A percentile compares a stretch with the other conserved stretches of the same genome.
phyloP scores from a whole-genome alignment of 2,113 vertebrate species.

The Semnornis frantzii region DNA sequence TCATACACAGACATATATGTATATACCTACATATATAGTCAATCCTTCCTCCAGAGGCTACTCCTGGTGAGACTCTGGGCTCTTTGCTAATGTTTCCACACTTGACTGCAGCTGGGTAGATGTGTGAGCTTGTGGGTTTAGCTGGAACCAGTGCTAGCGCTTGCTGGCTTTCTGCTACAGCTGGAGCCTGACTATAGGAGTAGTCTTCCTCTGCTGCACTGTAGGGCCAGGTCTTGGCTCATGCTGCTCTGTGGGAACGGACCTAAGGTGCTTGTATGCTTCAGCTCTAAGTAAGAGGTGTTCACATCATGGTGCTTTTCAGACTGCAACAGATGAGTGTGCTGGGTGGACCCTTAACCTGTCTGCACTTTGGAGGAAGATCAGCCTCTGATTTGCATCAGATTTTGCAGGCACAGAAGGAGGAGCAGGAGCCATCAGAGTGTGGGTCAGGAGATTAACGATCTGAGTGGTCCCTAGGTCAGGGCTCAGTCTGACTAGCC shows the following conservation, averaged over 20 bases:
- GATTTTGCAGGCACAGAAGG: neutral
- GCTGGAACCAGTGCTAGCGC: neutral
- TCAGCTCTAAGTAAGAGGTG: neutral
- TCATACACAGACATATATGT: no score
- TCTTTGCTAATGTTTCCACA: neutral
- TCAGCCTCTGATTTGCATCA: neutral
- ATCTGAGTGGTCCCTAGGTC: neutral
- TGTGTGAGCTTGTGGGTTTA: neutral
- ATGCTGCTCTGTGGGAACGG: neutral
- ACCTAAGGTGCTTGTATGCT: rapidly evolving
- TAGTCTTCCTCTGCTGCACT: neutral
- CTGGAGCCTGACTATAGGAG: neutral
- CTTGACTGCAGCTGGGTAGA: neutral
- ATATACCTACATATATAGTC: neutral
- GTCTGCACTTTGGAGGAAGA: neutral
- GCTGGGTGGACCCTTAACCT: neutral
- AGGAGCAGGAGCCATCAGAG: neutral
- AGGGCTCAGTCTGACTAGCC: neutral
- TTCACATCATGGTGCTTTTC: neutral
- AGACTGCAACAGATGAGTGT: neutral
- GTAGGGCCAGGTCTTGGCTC: neutral
- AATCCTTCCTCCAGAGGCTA: neutral
- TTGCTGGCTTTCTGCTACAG: neutral
- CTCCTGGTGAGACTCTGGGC: neutral
- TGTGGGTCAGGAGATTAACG: neutral